These are phyloP conservation scores for Leptobrachium leishanense DNA, from an alignment of 2,113 vertebrate species.

Conservation along the genomic window DNA sequence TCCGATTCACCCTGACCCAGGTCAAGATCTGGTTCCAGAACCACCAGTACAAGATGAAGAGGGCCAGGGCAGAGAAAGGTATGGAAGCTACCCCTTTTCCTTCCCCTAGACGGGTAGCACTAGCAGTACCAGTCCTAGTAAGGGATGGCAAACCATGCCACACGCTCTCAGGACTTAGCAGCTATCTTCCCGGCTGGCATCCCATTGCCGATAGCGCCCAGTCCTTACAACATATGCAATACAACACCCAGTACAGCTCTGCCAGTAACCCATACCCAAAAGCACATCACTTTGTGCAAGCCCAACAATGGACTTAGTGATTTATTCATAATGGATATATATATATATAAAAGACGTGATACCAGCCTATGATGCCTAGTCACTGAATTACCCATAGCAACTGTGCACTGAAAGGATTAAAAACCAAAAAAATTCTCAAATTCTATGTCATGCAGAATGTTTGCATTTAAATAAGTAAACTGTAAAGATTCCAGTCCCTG, in stretches of 20 bases:
- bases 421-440: too few relatives aligned
- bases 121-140: conserved; percentile 97
- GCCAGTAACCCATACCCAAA: conserved; percentile 90
- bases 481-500: too few relatives aligned
- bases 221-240: conserved; percentile 97
- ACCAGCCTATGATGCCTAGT: too few relatives aligned
- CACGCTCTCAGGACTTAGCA: conserved; percentile 97
- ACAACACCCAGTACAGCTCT: conserved; percentile 96
- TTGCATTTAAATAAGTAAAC: too few relatives aligned
- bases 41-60: conserved; percentile 96
- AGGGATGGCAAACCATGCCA: conserved; percentile 98
- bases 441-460: too few relatives aligned
- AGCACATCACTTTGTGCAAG: conserved; percentile 95
- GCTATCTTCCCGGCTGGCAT: conserved; percentile 96
- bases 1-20: conserved; percentile 91
- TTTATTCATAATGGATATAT: conserved; percentile 48
- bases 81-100: conserved; percentile 98
- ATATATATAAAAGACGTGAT: too few relatives aligned
- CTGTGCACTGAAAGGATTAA: too few relatives aligned
- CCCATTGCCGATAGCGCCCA: conserved; percentile 97
- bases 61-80: conserved; percentile 97
- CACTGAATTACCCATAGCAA: too few relatives aligned
- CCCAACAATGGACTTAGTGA: conserved; percentile 97
- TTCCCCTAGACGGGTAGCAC: conserved; percentile 93
- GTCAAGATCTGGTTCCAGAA: conserved; percentile 98